Evolutionary conservation across 2,797 vertebrate species (phyloP), one percentile per base, ranked within the genome.

Genomic region (Oophaga sylvatica): DNA sequence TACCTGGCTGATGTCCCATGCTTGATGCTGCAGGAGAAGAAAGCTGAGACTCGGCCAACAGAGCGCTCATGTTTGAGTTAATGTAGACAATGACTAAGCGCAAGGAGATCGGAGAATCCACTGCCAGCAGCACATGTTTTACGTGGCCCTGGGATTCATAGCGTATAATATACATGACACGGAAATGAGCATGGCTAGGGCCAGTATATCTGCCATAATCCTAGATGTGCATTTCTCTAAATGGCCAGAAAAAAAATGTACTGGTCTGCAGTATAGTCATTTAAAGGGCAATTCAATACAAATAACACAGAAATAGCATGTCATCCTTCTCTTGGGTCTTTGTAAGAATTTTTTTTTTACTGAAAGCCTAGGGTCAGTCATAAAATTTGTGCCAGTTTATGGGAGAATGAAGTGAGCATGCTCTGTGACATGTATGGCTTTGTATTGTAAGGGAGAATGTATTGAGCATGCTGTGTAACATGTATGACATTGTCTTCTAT

Each of bases 131-230:
- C 9, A 2, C 16, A 20, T 84, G 70, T 62, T 84, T 76, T 76
- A 22, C 29, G 31, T 31, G 26, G 12, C 35, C 22, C 22, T 35
- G 83, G 20, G 22, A 76, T 76, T 84, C 13, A 63, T 59, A 53
- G 56, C 4, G 73, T 83, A 57, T 83, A 83, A 73, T 56, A 83
- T 83, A 22, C 68, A 73, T 70, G 35, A 82, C 48, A 70, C 22
- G 9, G 35, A 67, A 10, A 67, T 17, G 45, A 48, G 13, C 35
- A 56, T 65, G 63, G 65, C 57, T 17, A 9, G n/a, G 53, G 63
- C 7, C 63, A 3, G 65, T 67, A 48, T 68, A 65, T 48, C 59
- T 70, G 29, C 29, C 62, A n/a, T 56, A 56, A 45, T 80, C 20
- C 29, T 41, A 19, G 10, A 80, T 10, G 16, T 20, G 11, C 26